Percentiles rank a stretch among this genome's conserved stretches.
Evolutionary conservation across 1,140 invertebrate species (phyloP).

Genomic region (Yoshiicerus persimilis): DNA sequence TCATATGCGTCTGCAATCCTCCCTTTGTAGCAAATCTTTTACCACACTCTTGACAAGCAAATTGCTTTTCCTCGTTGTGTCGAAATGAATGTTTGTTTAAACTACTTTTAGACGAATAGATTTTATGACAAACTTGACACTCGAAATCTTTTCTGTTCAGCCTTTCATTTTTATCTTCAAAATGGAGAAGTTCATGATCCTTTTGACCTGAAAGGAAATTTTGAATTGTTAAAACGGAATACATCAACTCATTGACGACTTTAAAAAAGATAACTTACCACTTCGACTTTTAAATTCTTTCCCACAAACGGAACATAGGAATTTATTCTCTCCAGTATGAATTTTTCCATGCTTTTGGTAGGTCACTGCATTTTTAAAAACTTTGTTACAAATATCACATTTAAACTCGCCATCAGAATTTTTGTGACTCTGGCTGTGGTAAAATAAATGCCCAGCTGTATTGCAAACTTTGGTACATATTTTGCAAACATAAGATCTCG

Average conservation of each 20-base stretch:
- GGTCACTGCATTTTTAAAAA: slow-evolving; percentile 1
- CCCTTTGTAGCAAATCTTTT: neutral
- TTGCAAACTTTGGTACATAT: neutral
- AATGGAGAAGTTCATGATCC: neutral
- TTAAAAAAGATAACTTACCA: too few species aligned
- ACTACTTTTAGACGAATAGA: neutral
- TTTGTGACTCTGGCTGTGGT: neutral
- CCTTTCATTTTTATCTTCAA: neutral
- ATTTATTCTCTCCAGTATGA: neutral
- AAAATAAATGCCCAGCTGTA: neutral
- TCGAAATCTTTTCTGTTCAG: neutral
- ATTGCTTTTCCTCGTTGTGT: neutral
- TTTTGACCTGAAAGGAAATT: neutral
- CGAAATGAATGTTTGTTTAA: neutral
- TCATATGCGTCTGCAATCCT: neutral
- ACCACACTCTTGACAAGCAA: neutral
- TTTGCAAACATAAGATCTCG: neutral
- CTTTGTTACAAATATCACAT: neutral
- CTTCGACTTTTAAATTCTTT: neutral
- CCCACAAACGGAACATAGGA: neutral
- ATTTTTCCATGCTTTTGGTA: neutral
- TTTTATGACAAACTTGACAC: neutral
- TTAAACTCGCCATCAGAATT: neutral
- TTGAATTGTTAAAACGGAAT: too few species aligned
- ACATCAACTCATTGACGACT: too few species aligned